Conservation (phyloP, 2,888 invertebrate genomes). For the Cartodere bifasciata region DNA sequence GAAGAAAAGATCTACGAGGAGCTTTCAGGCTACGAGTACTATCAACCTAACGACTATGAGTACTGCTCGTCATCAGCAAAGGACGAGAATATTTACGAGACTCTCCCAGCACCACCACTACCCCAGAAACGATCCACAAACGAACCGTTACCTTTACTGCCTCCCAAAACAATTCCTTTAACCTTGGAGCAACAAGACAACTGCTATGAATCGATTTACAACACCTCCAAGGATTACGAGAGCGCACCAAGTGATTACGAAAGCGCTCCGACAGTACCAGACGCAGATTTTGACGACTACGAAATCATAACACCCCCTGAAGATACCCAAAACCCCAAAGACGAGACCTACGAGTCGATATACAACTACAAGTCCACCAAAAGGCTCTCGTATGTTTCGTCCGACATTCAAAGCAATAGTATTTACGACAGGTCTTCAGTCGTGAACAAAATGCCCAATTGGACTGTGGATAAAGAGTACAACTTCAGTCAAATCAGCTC, state of each 20-base stretch:
- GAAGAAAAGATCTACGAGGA: constrained; percentile 24
- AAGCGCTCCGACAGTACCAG: not conserved
- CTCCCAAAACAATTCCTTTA: constrained; percentile 44
- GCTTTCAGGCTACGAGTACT: constrained; percentile 12
- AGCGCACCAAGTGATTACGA: too few species aligned
- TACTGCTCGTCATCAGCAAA: constrained; percentile 35
- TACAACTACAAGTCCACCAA: constrained; percentile 12
- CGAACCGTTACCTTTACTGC: constrained; percentile 39
- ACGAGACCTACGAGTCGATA: constrained; percentile 20
- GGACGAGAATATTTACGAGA: constrained; percentile 42
- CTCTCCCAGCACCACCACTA: constrained; percentile 31
- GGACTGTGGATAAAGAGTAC: constrained; percentile 29
- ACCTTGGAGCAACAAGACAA: constrained; percentile 41
- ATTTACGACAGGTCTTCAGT: constrained; percentile 42
- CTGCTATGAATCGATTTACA: constrained; percentile 45
- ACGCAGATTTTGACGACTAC: not conserved
- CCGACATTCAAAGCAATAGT: constrained; percentile 49
- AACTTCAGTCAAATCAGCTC: too few species aligned
- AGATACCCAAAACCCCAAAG: constrained; percentile 3
- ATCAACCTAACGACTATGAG: constrained; percentile 36
- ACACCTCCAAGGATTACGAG: too few species aligned
- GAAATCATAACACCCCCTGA: constrained; percentile 1
- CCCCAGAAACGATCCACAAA: constrained; percentile 24
- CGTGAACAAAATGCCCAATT: constrained; percentile 20
- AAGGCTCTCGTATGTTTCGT: constrained; percentile 37